Evolutionary conservation across 1,140 invertebrate genomes (phyloP).

Genomic region (Thaumetopoea pityocampa): DNA sequence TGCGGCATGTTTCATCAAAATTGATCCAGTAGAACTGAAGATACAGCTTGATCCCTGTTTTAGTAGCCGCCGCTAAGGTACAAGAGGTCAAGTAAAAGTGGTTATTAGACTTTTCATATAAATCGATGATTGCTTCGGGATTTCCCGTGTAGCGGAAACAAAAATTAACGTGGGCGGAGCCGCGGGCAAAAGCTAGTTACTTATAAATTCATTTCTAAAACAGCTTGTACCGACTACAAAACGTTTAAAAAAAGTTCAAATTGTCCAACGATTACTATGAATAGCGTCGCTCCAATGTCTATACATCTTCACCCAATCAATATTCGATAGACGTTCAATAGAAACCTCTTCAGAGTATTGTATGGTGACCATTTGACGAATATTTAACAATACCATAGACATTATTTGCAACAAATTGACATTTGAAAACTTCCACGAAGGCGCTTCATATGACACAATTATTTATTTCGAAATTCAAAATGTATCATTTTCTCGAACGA

Average conservation of each 20-base stretch:
- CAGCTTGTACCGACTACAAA: not conserved
- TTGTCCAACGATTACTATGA: slow-evolving; percentile 1
- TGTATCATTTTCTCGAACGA: slow-evolving; percentile 17
- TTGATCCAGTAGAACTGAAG: too few species aligned
- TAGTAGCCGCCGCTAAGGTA: too few species aligned
- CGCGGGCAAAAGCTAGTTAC: too few species aligned
- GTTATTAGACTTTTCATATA: too few species aligned
- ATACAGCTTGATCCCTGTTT: too few species aligned
- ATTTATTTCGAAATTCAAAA: slow-evolving; percentile 31
- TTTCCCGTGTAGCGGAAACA: too few species aligned
- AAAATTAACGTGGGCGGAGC: too few species aligned
- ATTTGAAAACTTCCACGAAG: slow-evolving; percentile 30
- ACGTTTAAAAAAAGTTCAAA: not conserved
- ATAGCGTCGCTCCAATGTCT: slow-evolving; percentile 7
- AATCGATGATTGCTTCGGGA: too few species aligned
- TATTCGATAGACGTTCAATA: slow-evolving; percentile 10
- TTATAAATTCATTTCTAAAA: too few species aligned
- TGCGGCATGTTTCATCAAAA: too few species aligned
- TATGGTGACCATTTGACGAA: slow-evolving; percentile 4
- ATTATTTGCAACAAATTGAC: slow-evolving; percentile 39
- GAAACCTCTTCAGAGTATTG: slow-evolving; percentile 4
- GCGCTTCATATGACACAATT: slow-evolving; percentile 34
- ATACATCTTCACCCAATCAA: slow-evolving; percentile 8
- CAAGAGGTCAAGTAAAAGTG: too few species aligned
- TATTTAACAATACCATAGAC: slow-evolving; percentile 26